Evolutionary conservation across 30 jellyfish, hydroid and myxozoan genomes (phyloP), one percentile per base, ranked within the genome.

Genomic region (Haliclystus octoradiatus): DNA sequence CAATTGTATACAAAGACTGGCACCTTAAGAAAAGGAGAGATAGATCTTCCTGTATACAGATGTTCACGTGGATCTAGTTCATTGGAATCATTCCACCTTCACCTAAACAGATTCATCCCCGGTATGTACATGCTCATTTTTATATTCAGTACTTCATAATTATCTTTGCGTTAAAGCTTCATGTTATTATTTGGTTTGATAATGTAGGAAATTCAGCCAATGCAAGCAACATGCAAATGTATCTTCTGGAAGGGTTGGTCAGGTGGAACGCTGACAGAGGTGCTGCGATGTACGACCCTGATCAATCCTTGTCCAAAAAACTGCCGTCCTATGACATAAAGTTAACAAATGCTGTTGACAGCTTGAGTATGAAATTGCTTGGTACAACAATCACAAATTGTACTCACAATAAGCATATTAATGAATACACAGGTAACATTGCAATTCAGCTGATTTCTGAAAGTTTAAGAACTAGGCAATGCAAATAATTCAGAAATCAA

Each of bases 41-140:
- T 1, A 30, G 14, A n/a, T 30, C 57, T 67, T 60, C 82, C 82
- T 47, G 82, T 76, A 12, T 67, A 49, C 50, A 68, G 89, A 9
- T 76, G 89, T 60, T 75, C 76, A 60, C 34, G 82, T 34, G 89
- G 82, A 22, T 28, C 74, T 29, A 76, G 76, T 47, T 76, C 89
- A 19, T 3, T 76, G 75, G 73, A 71, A 22, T 69, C 74, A 7
- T 69, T 69, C 74, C 79, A 69, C 74, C 26, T 3, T 2, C 79
- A 69, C 51, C 2, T 69, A 3, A 25, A 34, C 23, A 35, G 14
- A 13, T 69, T 69, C 49, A 49, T 69, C 73, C 79, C 79, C 7
- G 73, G 79, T 2, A 34, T 9, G 12, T 35, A 40, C 14, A 5
- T 40, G 19, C 19, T 40, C 57, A 19, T 5, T 40, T 5, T 19